phyloP scores from a whole-genome alignment of 2,797 vertebrate genomes.

The Botia kubotai region DNA sequence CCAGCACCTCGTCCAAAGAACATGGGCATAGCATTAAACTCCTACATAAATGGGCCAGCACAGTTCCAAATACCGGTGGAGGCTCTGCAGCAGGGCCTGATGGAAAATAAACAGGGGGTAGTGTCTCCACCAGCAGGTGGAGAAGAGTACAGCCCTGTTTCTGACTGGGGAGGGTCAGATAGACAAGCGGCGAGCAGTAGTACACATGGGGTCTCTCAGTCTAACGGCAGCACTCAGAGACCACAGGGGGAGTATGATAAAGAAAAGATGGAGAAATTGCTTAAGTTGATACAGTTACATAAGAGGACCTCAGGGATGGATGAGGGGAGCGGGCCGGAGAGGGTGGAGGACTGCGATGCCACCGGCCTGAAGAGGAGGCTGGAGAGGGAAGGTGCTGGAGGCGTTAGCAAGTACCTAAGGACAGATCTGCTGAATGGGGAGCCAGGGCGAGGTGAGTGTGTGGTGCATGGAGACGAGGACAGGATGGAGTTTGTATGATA shows the following conservation, averaged over 20 bases:
- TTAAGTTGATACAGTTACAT: constrained; percentile 91
- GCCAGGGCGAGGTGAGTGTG: constrained; percentile 75
- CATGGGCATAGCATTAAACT: constrained; percentile 76
- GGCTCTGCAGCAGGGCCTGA: constrained; percentile 82
- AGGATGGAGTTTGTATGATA: not conserved
- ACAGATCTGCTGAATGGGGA: constrained; percentile 79
- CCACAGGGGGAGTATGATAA: constrained; percentile 85
- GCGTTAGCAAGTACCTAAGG: constrained; percentile 84
- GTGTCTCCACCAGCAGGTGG: constrained; percentile 64
- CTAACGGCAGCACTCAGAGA: constrained; percentile 74
- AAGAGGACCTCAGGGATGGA: constrained; percentile 84
- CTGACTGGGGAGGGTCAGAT: constrained; percentile 87
- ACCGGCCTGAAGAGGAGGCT: constrained; percentile 87
- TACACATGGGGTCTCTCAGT: constrained; percentile 68
- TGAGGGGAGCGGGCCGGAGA: constrained; percentile 65
- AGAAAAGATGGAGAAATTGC: constrained; percentile 88
- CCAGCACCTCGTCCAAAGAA: constrained; percentile 80
- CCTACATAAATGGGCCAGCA: constrained; percentile 75
- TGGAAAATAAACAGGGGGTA: constrained; percentile 72
- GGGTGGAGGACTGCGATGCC: constrained; percentile 77
- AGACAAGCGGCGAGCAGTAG: constrained; percentile 62
- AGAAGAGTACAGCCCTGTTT: constrained; percentile 87
- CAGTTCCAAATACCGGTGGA: constrained; percentile 84
- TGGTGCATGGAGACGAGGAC: not conserved
- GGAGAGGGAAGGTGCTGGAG: constrained; percentile 79